Percentiles rank a stretch among this genome's conserved stretches.
These are phyloP conservation scores for Atlantisia rogersi DNA, from an alignment of 2,113 vertebrate genomes.

Conservation along the genomic window DNA sequence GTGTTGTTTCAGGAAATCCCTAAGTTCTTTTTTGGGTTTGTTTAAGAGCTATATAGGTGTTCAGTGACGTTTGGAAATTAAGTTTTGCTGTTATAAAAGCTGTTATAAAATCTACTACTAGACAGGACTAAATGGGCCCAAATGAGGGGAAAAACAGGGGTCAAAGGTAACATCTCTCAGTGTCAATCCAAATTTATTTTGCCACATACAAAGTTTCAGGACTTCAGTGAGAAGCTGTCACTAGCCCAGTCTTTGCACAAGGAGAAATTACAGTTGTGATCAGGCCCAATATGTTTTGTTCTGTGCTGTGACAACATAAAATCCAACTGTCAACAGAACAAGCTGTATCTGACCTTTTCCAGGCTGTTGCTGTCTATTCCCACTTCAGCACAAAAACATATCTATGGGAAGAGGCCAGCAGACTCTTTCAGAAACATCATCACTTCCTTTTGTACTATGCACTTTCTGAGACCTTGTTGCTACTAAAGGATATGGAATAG, in stretches of 20 bases:
- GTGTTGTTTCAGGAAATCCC: neutral
- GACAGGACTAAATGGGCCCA: neutral
- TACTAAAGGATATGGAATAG: neutral
- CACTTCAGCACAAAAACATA: neutral
- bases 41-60: neutral
- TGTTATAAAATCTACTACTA: neutral
- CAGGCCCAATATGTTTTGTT: neutral
- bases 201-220: neutral
- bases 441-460: neutral
- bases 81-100: neutral
- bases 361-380: neutral
- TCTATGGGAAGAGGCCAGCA: neutral
- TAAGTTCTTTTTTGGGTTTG: neutral
- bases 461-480: neutral
- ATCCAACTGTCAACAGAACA: neutral
- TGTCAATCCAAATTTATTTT: neutral
- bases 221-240: neutral
- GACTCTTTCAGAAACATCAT: neutral
- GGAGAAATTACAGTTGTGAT: conserved; percentile 11
- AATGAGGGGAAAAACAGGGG: neutral
- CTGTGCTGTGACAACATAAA: neutral
- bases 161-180: neutral
- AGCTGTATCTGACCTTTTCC: neutral
- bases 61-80: neutral
- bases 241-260: neutral